Conservation (phyloP, 2,888 invertebrate species). For the Fissipunctia ypsillon region DNA sequence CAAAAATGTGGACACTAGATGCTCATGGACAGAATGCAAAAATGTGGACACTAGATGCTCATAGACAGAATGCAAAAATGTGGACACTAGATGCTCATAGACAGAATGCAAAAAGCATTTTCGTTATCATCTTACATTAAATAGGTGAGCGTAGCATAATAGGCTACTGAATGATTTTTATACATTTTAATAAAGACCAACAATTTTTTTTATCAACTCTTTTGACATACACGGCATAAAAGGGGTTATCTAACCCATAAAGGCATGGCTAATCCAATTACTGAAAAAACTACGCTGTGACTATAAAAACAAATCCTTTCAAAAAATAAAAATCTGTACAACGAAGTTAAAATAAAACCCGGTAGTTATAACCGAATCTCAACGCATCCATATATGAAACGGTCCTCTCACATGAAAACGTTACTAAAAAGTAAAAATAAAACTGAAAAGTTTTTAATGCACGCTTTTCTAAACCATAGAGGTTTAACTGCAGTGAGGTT, state of each 20-base stretch:
- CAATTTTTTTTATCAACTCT: slow-evolving; percentile 1
- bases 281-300: not conserved
- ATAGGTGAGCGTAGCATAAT: too few relatives aligned
- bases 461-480: slow-evolving; percentile 55
- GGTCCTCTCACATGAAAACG: slow-evolving; percentile 32
- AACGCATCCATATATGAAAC: slow-evolving; percentile 29
- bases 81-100: too few relatives aligned
- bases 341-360: slow-evolving; percentile 21
- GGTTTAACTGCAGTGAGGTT: slow-evolving; percentile 43
- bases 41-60: too few relatives aligned
- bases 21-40: too few relatives aligned
- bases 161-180: too few relatives aligned
- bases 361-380: not conserved
- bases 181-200: too few relatives aligned
- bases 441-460: slow-evolving; percentile 46
- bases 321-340: not conserved
- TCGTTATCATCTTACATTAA: too few relatives aligned
- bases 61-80: not conserved
- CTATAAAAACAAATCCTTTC: not conserved
- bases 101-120: too few relatives aligned
- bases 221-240: not conserved
- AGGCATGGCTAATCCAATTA: slow-evolving; percentile 8
- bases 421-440: slow-evolving; percentile 33
- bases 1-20: too few relatives aligned
- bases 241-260: slow-evolving; percentile 1